These are phyloP conservation scores for Bucco capensis DNA, from an alignment of 2,113 vertebrate genomes.

Conservation along the genomic window DNA sequence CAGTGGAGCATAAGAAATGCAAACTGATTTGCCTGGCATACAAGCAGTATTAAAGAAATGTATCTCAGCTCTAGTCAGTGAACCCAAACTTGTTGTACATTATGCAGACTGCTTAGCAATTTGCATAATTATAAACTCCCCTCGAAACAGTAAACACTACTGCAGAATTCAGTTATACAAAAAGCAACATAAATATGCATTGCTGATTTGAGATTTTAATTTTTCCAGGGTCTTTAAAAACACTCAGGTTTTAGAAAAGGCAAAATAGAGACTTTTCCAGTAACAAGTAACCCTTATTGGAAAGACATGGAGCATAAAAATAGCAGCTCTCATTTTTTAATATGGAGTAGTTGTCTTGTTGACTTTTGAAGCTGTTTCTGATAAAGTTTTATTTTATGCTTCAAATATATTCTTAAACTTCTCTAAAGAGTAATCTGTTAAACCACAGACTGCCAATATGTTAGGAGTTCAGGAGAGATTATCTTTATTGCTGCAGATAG, in stretches of 20 bases:
- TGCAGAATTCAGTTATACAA: constrained; percentile 54
- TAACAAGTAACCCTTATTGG: not conserved
- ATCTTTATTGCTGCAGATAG: not conserved
- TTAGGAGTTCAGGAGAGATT: not conserved
- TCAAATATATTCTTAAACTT: not conserved
- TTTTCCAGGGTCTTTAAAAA: constrained; percentile 42
- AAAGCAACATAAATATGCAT: constrained; percentile 55
- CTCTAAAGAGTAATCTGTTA: not conserved
- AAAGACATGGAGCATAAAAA: not conserved
- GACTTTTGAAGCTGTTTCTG: constrained; percentile 2
- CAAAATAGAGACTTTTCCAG: not conserved
- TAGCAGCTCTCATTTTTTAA: not conserved
- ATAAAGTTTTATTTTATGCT: constrained; percentile 3
- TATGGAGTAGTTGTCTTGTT: not conserved
- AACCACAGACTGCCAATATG: not conserved
- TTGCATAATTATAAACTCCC: constrained; percentile 76
- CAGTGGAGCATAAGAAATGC: not conserved
- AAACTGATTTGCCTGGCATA: not conserved
- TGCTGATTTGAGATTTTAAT: constrained; percentile 66
- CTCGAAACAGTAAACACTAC: constrained; percentile 68
- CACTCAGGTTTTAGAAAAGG: not conserved
- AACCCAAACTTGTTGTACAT: constrained; percentile 63
- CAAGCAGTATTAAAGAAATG: constrained; percentile 26
- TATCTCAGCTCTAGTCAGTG: constrained; percentile 46
- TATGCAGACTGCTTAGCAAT: constrained; percentile 63